Percentiles rank a stretch among this genome's conserved stretches.
Evolutionary conservation across 2,113 vertebrate genomes (phyloP).

Genomic region (Barbus barbus): DNA sequence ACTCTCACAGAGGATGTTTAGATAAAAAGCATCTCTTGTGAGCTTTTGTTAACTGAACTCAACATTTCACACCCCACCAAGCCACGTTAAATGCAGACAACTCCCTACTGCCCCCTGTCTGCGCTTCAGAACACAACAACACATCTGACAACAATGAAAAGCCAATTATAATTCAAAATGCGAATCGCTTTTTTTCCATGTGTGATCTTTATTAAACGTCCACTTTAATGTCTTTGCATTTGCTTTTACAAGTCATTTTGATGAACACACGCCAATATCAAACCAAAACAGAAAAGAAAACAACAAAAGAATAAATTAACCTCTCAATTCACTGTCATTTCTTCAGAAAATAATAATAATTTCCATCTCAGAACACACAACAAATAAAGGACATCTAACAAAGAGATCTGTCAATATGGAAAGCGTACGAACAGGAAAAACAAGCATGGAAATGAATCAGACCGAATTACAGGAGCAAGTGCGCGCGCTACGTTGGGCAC

Average conservation of each 20-base stretch:
- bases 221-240: conserved; percentile 50
- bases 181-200: conserved; percentile 16
- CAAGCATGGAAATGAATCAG: background rate
- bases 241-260: conserved; percentile 23
- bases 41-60: conserved; percentile 11
- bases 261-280: conserved; percentile 33
- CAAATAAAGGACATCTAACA: conserved; percentile 49
- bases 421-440: background rate
- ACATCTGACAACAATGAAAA: background rate
- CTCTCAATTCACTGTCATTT: conserved; percentile 40
- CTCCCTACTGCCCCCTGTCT: conserved; percentile 46
- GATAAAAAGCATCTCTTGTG: conserved; percentile 28
- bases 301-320: conserved; percentile 7
- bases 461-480: background rate
- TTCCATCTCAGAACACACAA: conserved; percentile 56
- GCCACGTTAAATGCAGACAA: background rate
- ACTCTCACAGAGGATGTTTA: conserved; percentile 1
- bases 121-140: background rate
- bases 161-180: background rate
- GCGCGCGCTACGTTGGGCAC: too few relatives aligned
- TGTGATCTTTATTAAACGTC: conserved; percentile 64
- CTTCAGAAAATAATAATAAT: too few relatives aligned
- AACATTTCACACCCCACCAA: background rate
- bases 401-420: conserved; percentile 31
- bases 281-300: conserved; percentile 38